These are phyloP conservation scores for Neodiprion pinetum DNA, from an alignment of 1,140 invertebrate species.

Conservation along the genomic window DNA sequence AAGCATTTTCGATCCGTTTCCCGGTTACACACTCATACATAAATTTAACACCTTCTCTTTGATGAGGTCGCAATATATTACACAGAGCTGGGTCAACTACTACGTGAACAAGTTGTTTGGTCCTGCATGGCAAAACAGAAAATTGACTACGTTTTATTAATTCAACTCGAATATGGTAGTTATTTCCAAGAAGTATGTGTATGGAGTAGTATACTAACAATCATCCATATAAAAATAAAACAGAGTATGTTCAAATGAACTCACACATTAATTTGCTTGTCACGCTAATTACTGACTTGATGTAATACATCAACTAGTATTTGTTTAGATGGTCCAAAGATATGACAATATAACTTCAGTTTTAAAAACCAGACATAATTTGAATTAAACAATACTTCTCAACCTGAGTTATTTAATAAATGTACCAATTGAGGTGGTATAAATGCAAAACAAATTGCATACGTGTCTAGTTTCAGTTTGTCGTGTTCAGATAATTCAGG, in stretches of 20 bases:
- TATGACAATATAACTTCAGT: too few species aligned
- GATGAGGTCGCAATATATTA: conserved; percentile 94
- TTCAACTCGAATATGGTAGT: conserved; percentile 9
- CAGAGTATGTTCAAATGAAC: conserved; percentile 18
- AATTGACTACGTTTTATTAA: conserved; percentile 16
- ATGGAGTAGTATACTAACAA: neutral
- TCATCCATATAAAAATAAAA: conserved; percentile 10
- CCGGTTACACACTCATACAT: conserved; percentile 99
- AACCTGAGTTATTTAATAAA: too few species aligned
- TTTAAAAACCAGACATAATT: too few species aligned
- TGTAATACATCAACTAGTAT: too few species aligned
- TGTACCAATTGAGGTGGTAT: too few species aligned
- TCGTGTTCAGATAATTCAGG: conserved; percentile 85
- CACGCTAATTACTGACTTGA: too few species aligned
- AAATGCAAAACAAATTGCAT: conserved; percentile 38
- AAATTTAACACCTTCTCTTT: conserved; percentile 98
- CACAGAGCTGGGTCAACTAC: conserved; percentile 89
- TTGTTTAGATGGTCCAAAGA: too few species aligned
- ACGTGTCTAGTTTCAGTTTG: conserved; percentile 77
- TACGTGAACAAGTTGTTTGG: conserved; percentile 52
- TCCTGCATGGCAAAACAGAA: conserved; percentile 37
- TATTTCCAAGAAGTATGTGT: neutral
- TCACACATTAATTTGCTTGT: neutral
- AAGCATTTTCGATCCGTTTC: conserved; percentile 82
- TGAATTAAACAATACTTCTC: too few species aligned